phyloP scores from a whole-genome alignment of 2,888 invertebrate genomes.

The Xestia xanthographa region DNA sequence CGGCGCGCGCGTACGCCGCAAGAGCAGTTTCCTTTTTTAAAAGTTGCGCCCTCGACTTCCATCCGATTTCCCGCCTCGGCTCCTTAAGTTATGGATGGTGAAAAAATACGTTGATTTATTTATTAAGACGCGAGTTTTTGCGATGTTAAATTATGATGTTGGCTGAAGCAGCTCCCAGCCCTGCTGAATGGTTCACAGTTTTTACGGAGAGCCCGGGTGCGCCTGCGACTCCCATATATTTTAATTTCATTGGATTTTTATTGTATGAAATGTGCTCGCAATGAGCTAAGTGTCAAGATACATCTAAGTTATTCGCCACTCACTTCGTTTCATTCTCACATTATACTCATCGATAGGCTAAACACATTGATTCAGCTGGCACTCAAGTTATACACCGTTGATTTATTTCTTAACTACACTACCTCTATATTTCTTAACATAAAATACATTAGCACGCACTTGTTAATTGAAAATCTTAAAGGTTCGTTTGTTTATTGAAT shows the following conservation, averaged over 20 bases:
- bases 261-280: conserved; percentile 72
- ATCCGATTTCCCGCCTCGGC: conserved; percentile 89
- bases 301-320: conserved; percentile 63
- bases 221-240: conserved; percentile 68
- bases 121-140: conserved; percentile 86
- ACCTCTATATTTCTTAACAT: conserved; percentile 11
- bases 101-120: conserved; percentile 88
- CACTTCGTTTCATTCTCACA: conserved; percentile 41
- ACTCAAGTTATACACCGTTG: conserved; percentile 22
- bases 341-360: conserved; percentile 52
- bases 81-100: conserved; percentile 87
- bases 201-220: conserved; percentile 69
- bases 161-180: conserved; percentile 75
- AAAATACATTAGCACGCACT: not conserved
- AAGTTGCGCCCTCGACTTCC: conserved; percentile 89
- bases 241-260: conserved; percentile 78
- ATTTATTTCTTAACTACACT: conserved; percentile 61
- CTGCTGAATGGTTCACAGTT: conserved; percentile 78
- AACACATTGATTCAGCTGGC: conserved; percentile 41
- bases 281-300: conserved; percentile 62
- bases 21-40: conserved; percentile 90
- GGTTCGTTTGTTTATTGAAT: not conserved
- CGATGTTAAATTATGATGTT: conserved; percentile 87
- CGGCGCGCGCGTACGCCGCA: conserved; percentile 79
- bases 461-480: conserved; percentile 1